Conservation (phyloP, 92 coral and sea anemone genomes). For the Porites rus region DNA sequence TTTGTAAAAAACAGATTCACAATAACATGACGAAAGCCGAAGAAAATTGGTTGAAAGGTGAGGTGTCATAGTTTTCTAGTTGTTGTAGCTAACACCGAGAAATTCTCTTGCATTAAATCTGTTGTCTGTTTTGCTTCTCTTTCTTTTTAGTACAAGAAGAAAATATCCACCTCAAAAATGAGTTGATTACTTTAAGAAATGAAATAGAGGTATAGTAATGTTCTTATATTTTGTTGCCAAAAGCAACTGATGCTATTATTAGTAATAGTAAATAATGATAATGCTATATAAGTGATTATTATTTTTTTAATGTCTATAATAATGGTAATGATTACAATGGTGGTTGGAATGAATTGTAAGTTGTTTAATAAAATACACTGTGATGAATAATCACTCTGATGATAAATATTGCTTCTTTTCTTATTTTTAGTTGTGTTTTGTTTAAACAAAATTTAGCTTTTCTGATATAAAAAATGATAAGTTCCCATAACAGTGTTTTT, state of each 20-base stretch:
- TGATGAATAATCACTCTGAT: too few species aligned
- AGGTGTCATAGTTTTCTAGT: neutral
- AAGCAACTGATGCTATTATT: too few species aligned
- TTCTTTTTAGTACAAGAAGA: slow-evolving; percentile 23
- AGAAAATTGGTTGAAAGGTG: slow-evolving; percentile 24
- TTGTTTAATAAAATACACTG: too few species aligned
- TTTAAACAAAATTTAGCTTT: neutral
- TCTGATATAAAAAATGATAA: neutral
- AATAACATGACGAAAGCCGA: neutral
- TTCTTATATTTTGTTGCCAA: neutral
- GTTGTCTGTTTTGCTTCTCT: neutral
- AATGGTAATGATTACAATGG: too few species aligned
- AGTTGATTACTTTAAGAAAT: slow-evolving; percentile 7
- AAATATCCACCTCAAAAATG: neutral
- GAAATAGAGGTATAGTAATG: slow-evolving; percentile 29
- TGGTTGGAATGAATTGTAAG: too few species aligned
- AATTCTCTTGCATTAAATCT: neutral
- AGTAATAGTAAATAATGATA: too few species aligned
- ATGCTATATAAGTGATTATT: too few species aligned
- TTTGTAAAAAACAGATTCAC: neutral
- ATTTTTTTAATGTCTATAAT: too few species aligned
- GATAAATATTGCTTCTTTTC: too few species aligned
- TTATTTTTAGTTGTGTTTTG: neutral
- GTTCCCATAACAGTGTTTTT: neutral
- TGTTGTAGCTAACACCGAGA: neutral